These are phyloP conservation scores for Epirrhoe tristata DNA, from an alignment of 2,888 invertebrate genomes.

Conservation along the genomic window DNA sequence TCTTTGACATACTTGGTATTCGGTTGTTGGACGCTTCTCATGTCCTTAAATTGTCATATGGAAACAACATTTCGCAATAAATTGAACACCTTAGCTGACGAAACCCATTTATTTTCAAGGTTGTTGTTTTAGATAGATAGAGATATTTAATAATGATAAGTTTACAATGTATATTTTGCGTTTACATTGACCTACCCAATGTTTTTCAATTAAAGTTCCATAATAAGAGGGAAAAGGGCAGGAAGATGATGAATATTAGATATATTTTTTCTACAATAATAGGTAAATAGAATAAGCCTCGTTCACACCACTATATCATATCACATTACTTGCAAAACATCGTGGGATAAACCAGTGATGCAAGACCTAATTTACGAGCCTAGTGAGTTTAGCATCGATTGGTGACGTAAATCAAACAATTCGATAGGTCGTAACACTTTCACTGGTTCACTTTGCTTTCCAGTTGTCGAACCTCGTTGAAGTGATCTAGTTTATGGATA, in stretches of 20 bases:
- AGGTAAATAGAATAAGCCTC: conserved; percentile 15
- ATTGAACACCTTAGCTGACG: conserved; percentile 3
- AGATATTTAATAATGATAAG: neutral
- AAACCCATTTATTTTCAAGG: conserved; percentile 10
- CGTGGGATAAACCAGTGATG: conserved; percentile 41
- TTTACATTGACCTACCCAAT: too few relatives aligned
- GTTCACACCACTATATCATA: conserved; percentile 28
- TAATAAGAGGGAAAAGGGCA: too few relatives aligned
- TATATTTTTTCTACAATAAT: neutral
- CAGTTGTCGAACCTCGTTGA: conserved; percentile 31
- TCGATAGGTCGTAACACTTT: conserved; percentile 55
- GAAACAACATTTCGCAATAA: conserved; percentile 17
- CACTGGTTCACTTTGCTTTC: conserved; percentile 58
- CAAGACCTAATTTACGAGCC: conserved; percentile 34
- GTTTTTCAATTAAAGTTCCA: too few relatives aligned
- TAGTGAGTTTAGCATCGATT: conserved; percentile 39
- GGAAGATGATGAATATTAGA: neutral
- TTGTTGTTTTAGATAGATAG: neutral
- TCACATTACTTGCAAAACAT: conserved; percentile 28
- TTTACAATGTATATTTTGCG: neutral
- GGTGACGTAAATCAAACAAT: conserved; percentile 46
- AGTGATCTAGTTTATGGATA: conserved; percentile 45
- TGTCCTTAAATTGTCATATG: conserved; percentile 7
- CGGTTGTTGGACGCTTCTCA: neutral
- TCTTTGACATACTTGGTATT: neutral